These are phyloP conservation scores for Laupala kohalensis DNA, from an alignment of 1,140 invertebrate genomes.

Conservation along the genomic window DNA sequence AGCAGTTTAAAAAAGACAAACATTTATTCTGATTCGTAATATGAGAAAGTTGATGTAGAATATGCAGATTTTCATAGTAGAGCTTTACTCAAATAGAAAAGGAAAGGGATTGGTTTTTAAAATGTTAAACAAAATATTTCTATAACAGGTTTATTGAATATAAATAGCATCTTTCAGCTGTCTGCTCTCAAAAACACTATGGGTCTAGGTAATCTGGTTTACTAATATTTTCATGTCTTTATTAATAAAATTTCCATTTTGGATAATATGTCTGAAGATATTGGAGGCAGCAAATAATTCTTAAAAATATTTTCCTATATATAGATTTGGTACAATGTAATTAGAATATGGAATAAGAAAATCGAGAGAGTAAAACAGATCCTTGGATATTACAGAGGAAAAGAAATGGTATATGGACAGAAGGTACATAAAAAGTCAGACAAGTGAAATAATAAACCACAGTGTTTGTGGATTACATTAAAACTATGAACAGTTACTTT, in stretches of 20 bases:
- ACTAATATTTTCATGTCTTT: constrained; percentile 13
- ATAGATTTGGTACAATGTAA: neutral
- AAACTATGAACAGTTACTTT: neutral
- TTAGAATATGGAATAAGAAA: constrained; percentile 3
- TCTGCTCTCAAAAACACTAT: constrained; percentile 15
- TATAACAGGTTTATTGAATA: constrained; percentile 13
- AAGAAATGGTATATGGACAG: neutral
- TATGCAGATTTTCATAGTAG: too few relatives aligned
- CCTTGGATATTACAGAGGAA: constrained; percentile 1
- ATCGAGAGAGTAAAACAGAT: neutral
- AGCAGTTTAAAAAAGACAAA: too few relatives aligned
- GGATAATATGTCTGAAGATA: constrained; percentile 3
- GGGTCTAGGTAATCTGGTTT: constrained; percentile 11
- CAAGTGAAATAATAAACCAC: neutral
- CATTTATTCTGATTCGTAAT: too few relatives aligned
- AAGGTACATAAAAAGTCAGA: neutral
- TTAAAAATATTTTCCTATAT: neutral
- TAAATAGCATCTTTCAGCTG: constrained; percentile 14
- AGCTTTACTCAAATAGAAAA: too few relatives aligned
- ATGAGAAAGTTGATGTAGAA: too few relatives aligned
- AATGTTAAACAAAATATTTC: neutral
- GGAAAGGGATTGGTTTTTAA: neutral
- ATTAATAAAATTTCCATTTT: constrained; percentile 7
- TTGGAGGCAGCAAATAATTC: neutral
- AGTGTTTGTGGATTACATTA: neutral